These are phyloP conservation scores for Dendrolimus kikuchii DNA, from an alignment of 1,140 invertebrate species.

Conservation along the genomic window DNA sequence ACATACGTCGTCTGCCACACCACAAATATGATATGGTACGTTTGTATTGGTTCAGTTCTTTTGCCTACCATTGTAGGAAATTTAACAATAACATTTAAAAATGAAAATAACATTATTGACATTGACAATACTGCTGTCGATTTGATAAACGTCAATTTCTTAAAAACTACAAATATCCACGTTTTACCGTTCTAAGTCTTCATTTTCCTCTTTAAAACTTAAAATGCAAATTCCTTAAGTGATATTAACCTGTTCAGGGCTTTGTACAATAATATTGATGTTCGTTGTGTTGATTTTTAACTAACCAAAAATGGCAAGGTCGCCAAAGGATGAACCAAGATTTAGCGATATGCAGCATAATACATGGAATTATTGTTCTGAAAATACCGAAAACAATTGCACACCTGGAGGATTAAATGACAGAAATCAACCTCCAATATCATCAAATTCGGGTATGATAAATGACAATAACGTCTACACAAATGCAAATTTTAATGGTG, in stretches of 20 bases:
- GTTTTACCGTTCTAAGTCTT: conserved; percentile 26
- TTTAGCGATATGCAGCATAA: conserved; percentile 52
- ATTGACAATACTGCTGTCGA: not conserved
- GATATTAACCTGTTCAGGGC: conserved; percentile 16
- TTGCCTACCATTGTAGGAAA: too few relatives aligned
- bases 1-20: too few relatives aligned
- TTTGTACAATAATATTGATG: conserved; percentile 13
- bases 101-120: conserved; percentile 1
- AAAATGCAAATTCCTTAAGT: conserved; percentile 52
- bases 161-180: conserved; percentile 39
- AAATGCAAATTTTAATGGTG: conserved; percentile 39
- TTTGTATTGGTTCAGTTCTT: too few relatives aligned
- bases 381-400: conserved; percentile 42
- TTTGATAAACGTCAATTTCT: conserved; percentile 43
- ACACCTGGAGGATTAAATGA: conserved; percentile 44
- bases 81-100: conserved; percentile 25
- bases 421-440: conserved; percentile 34
- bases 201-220: conserved; percentile 21
- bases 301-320: conserved; percentile 64
- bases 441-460: conserved; percentile 27
- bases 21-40: too few relatives aligned
- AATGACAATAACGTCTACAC: conserved; percentile 51
- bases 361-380: conserved; percentile 57
- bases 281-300: conserved; percentile 23
- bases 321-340: conserved; percentile 58